These are phyloP conservation scores for Pygoscelis antarcticus DNA, from an alignment of 2,113 vertebrate species.

Conservation along the genomic window DNA sequence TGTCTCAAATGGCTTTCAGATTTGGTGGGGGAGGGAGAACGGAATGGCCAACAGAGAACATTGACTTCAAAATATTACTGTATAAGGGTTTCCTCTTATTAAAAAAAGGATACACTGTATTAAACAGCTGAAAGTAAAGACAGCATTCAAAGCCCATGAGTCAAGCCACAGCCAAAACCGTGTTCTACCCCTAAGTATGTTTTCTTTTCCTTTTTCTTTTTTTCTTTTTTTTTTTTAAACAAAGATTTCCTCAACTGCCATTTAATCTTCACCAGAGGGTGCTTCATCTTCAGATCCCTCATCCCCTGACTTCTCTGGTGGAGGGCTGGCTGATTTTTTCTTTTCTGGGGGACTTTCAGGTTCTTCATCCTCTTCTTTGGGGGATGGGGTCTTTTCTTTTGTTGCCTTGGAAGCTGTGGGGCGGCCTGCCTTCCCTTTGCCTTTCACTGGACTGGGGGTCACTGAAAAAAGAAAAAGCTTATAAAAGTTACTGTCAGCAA, in stretches of 20 bases:
- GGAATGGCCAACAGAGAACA: conserved; percentile 70
- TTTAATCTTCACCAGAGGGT: conserved; percentile 96
- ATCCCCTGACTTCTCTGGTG: conserved; percentile 90
- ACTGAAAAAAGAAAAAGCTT: conserved; percentile 75
- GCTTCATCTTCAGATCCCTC: conserved; percentile 97
- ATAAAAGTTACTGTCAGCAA: neutral
- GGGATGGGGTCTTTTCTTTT: conserved; percentile 96
- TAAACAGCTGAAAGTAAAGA: conserved; percentile 74
- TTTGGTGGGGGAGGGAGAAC: conserved; percentile 61
- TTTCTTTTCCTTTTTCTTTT: conserved; percentile 55
- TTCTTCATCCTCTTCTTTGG: conserved; percentile 91
- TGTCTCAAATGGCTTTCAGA: conserved; percentile 76
- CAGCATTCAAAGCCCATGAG: conserved; percentile 82
- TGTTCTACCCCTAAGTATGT: conserved; percentile 78
- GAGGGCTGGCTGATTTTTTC: conserved; percentile 86
- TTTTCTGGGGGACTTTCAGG: conserved; percentile 84
- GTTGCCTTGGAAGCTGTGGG: conserved; percentile 88
- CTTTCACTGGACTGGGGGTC: conserved; percentile 96
- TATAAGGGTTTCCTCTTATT: conserved; percentile 65
- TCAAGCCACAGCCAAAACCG: conserved; percentile 84
- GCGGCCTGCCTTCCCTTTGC: conserved; percentile 95
- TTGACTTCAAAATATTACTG: conserved; percentile 70
- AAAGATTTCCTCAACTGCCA: conserved; percentile 75
- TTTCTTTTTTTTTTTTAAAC: conserved; percentile 60
- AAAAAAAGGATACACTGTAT: conserved; percentile 71